These are phyloP conservation scores for Callaeas wilsoni DNA, from an alignment of 2,113 vertebrate genomes.

Conservation along the genomic window DNA sequence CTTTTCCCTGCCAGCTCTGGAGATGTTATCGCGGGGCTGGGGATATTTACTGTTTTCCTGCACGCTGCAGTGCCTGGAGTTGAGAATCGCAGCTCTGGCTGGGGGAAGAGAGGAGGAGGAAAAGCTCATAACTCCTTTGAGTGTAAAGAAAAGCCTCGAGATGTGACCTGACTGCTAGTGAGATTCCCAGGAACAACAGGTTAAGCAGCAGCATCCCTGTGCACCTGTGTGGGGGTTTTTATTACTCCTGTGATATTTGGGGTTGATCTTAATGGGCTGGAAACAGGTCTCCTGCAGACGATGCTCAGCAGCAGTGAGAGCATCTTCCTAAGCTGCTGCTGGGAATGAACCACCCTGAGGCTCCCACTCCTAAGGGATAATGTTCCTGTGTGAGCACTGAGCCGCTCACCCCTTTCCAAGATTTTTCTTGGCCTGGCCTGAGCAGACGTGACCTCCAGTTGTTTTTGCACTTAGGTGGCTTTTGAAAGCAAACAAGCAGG, in stretches of 20 bases:
- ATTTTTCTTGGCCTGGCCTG: not conserved
- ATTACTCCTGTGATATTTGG: not conserved
- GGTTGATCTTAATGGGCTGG: not conserved
- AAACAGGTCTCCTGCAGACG: not conserved
- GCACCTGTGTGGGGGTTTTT: not conserved
- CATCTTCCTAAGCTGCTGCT: not conserved
- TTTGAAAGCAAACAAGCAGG: not conserved
- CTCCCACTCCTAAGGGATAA: not conserved
- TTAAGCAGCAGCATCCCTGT: not conserved
- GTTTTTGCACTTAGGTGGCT: not conserved
- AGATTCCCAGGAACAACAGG: not conserved
- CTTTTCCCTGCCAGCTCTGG: not conserved
- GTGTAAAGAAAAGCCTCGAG: not conserved
- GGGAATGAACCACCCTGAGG: not conserved
- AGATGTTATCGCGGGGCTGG: not conserved
- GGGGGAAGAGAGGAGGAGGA: not conserved
- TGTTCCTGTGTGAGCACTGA: not conserved
- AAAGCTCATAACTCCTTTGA: not conserved
- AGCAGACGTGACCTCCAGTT: not conserved
- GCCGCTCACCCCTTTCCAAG: not conserved
- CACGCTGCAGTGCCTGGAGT: not conserved
- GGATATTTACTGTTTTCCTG: constrained; percentile 21
- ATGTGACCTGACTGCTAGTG: not conserved
- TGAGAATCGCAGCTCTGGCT: constrained; percentile 18
- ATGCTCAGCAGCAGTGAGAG: not conserved